phyloP scores from a whole-genome alignment of 2,113 vertebrate genomes.

The Shinisaurus crocodilurus region DNA sequence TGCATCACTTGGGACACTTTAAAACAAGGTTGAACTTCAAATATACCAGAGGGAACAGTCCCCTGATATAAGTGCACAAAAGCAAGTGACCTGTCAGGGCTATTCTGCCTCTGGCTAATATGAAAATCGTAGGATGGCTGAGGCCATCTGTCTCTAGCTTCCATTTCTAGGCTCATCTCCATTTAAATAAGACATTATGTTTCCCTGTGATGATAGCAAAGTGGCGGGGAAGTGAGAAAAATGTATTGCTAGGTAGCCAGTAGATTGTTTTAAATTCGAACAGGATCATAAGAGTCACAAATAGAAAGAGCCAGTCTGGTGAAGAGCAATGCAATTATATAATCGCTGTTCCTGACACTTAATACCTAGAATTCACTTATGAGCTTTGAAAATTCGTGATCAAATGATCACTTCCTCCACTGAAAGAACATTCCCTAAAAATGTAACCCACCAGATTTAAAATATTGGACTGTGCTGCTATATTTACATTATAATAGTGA shows the following conservation, averaged over 20 bases:
- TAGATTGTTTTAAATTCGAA: conserved; percentile 8
- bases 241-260: background rate
- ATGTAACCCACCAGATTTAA: background rate
- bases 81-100: conserved; percentile 9
- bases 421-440: conserved; percentile 7
- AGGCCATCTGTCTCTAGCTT: background rate
- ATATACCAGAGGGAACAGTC: background rate
- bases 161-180: conserved; percentile 2
- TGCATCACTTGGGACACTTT: background rate
- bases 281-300: background rate
- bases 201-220: conserved; percentile 14
- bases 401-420: conserved; percentile 15
- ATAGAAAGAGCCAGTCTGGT: background rate
- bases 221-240: background rate
- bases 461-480: conserved; percentile 13
- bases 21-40: background rate
- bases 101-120: background rate
- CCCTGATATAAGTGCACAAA: background rate
- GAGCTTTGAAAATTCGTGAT: conserved; percentile 29
- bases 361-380: conserved; percentile 5
- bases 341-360: conserved; percentile 11
- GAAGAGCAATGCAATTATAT: conserved; percentile 22
- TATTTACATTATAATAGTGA: background rate
- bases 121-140: background rate
- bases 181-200: background rate